These are phyloP conservation scores for Cyprinodon tularosa DNA, from an alignment of 2,113 vertebrate species.

Conservation along the genomic window DNA sequence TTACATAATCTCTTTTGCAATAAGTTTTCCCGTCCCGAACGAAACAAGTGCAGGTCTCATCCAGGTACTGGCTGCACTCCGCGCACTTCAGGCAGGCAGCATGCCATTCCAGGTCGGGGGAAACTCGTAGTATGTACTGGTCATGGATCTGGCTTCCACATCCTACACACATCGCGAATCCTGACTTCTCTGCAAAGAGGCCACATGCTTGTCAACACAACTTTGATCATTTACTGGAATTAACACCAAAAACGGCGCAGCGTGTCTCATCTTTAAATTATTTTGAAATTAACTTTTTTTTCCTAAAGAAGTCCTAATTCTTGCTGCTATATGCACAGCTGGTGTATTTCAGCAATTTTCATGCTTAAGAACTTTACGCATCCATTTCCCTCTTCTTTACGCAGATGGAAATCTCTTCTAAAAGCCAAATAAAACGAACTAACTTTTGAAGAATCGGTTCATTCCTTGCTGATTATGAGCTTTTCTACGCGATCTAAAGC, in stretches of 20 bases:
- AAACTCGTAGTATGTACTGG: conserved; percentile 94
- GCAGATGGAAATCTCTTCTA: neutral
- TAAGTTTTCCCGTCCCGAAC: conserved; percentile 95
- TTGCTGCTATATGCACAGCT: neutral
- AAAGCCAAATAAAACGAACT: neutral
- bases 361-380: neutral
- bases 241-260: neutral
- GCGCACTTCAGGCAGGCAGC: conserved; percentile 96
- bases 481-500: neutral
- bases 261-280: neutral
- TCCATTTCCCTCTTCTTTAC: neutral
- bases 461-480: conserved; percentile 8
- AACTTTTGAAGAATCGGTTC: neutral
- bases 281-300: neutral
- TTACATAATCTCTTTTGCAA: conserved; percentile 96
- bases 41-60: conserved; percentile 97
- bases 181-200: conserved; percentile 87
- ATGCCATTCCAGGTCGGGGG: conserved; percentile 97
- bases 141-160: conserved; percentile 97
- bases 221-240: neutral
- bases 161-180: conserved; percentile 93
- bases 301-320: conserved; percentile 27
- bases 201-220: conserved; percentile 15
- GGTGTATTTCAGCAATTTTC: neutral
- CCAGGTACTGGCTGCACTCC: conserved; percentile 93